Conservation (phyloP, 2,113 vertebrate species). For the Ovis canadensis region DNA sequence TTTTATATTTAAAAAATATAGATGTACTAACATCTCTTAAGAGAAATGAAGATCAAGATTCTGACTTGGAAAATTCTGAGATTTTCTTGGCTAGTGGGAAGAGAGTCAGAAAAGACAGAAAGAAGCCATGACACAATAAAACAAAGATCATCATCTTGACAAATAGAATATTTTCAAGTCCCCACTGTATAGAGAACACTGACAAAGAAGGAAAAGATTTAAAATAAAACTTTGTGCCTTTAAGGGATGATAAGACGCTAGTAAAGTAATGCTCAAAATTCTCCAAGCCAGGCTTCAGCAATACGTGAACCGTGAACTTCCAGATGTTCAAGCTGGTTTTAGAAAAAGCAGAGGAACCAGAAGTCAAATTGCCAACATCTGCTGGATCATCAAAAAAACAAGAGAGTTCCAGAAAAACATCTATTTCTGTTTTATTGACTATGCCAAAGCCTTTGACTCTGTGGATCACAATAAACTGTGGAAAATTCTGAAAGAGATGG, state of each 20-base stretch:
- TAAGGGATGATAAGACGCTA: neutral
- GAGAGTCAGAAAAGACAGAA: neutral
- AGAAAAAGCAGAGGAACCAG: neutral
- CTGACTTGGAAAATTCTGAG: neutral
- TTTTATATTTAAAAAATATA: neutral
- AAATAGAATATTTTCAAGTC: neutral
- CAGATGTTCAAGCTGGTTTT: neutral
- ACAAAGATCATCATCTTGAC: neutral
- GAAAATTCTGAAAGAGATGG: neutral
- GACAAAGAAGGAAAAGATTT: neutral
- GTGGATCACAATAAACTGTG: neutral
- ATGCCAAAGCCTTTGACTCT: neutral
- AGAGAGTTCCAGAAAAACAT: neutral
- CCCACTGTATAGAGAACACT: neutral
- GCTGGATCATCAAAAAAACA: rapidly evolving
- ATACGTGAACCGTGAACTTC: rapidly evolving
- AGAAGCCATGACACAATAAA: neutral
- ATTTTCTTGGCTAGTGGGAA: neutral
- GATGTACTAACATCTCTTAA: neutral
- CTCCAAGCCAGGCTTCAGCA: neutral
- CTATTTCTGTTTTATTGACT: neutral
- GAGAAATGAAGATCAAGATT: neutral
- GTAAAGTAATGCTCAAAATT: neutral
- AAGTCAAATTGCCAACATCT: neutral
- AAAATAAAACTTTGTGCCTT: neutral